These are phyloP conservation scores for Miichthys miiuy DNA, from an alignment of 2,797 vertebrate species.

Conservation along the genomic window DNA sequence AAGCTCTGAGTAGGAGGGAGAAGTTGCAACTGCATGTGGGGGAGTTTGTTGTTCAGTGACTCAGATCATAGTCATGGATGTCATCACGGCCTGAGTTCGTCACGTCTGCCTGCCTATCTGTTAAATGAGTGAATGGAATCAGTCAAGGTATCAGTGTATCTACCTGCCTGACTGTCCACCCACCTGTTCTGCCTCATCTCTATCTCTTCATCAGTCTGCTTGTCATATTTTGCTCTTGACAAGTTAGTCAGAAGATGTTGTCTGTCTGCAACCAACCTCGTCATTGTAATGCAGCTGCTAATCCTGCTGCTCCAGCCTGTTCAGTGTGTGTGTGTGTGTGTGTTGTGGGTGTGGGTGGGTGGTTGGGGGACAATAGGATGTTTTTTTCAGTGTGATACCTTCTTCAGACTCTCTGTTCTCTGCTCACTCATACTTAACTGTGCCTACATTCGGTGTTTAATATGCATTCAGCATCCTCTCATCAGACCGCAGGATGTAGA, in stretches of 20 bases:
- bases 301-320: background rate
- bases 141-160: slow-evolving; percentile 5
- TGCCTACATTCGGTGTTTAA: background rate
- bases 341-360: background rate
- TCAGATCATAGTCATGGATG: slow-evolving; percentile 39
- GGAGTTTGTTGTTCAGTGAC: slow-evolving; percentile 60
- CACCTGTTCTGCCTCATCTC: slow-evolving; percentile 37
- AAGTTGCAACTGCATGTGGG: slow-evolving; percentile 31
- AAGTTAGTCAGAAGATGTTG: background rate
- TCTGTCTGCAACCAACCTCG: slow-evolving; percentile 3
- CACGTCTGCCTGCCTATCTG: slow-evolving; percentile 15
- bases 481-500: slow-evolving; percentile 5
- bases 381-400: background rate
- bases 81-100: slow-evolving; percentile 12
- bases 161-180: slow-evolving; percentile 42
- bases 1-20: slow-evolving; percentile 20
- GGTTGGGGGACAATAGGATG: background rate
- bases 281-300: background rate
- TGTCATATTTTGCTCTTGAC: slow-evolving; percentile 4
- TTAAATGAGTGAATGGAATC: slow-evolving; percentile 21
- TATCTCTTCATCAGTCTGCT: slow-evolving; percentile 14
- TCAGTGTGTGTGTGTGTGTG: slow-evolving; percentile 8
- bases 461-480: background rate
- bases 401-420: background rate
- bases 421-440: background rate